These are phyloP conservation scores for Whitmania pigra DNA, from an alignment of 1,140 invertebrate species.

Conservation along the genomic window DNA sequence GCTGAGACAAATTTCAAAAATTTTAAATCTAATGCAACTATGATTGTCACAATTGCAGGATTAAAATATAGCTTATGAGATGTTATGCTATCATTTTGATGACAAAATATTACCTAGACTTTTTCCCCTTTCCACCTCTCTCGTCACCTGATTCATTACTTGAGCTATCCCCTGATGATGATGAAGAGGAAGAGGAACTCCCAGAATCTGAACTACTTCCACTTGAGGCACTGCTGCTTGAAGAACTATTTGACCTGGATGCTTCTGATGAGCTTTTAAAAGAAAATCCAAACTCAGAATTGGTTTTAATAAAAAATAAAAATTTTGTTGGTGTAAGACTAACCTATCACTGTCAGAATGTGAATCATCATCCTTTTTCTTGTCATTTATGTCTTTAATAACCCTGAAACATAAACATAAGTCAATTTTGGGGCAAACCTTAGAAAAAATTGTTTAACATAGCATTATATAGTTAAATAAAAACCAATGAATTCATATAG, in stretches of 20 bases:
- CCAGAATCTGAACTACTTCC: not conserved
- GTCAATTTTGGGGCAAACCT: no score
- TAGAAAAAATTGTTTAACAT: no score
- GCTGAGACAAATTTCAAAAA: no score
- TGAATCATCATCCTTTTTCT: constrained; percentile 8
- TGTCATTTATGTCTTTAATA: not conserved
- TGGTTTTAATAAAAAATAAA: not conserved
- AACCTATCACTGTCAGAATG: constrained; percentile 1
- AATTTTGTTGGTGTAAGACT: not conserved
- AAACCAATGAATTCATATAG: no score
- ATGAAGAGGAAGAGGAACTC: not conserved
- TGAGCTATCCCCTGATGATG: constrained; percentile 4
- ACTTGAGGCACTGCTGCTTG: not conserved
- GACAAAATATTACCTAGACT: no score
- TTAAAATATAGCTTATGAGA: no score
- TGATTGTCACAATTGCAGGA: no score
- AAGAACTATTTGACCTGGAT: constrained; percentile 6
- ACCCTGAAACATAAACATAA: not conserved
- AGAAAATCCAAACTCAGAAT: not conserved
- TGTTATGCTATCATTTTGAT: no score
- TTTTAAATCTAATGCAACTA: no score
- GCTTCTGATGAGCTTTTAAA: constrained; percentile 1
- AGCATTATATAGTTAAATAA: no score
- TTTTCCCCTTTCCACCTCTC: not conserved
- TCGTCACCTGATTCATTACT: constrained; percentile 8